phyloP scores from a whole-genome alignment of 2,797 vertebrate genomes.

The Pangasius krempfi region DNA sequence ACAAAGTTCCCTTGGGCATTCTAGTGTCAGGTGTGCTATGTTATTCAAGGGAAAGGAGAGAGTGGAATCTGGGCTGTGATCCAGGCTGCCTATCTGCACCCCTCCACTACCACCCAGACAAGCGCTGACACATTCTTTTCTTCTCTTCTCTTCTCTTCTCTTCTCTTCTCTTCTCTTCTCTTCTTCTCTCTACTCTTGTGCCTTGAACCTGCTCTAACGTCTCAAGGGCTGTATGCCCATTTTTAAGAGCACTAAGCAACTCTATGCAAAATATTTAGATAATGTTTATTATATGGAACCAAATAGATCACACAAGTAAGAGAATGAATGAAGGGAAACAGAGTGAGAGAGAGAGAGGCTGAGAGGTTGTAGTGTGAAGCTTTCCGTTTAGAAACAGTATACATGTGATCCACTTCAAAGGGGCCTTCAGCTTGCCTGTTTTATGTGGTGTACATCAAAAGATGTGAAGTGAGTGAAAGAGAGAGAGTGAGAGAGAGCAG shows the following conservation, averaged over 20 bases:
- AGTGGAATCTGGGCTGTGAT: constrained; percentile 76
- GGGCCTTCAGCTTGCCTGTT: constrained; percentile 22
- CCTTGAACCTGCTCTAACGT: not conserved
- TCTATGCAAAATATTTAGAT: not conserved
- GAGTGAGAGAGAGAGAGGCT: not conserved
- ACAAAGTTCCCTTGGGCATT: constrained; percentile 65
- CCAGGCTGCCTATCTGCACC: constrained; percentile 74
- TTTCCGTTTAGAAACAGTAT: constrained; percentile 44
- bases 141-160: constrained; percentile 9
- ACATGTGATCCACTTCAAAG: constrained; percentile 46
- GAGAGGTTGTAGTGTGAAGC: constrained; percentile 12
- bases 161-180: constrained; percentile 27
- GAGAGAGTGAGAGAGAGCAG: not conserved
- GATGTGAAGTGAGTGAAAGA: constrained; percentile 8
- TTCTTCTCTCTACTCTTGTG: constrained; percentile 24
- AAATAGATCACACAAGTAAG: not conserved
- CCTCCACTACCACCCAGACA: constrained; percentile 69
- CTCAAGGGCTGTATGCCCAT: not conserved
- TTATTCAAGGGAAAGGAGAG: constrained; percentile 73
- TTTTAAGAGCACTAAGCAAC: not conserved
- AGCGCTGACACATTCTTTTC: constrained; percentile 76
- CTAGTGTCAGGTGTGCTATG: constrained; percentile 79
- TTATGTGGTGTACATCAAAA: constrained; percentile 33
- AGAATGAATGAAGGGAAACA: not conserved
- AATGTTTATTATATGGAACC: not conserved